phyloP scores from a whole-genome alignment of 2,888 invertebrate species.

The Chloroclystis v-ata region DNA sequence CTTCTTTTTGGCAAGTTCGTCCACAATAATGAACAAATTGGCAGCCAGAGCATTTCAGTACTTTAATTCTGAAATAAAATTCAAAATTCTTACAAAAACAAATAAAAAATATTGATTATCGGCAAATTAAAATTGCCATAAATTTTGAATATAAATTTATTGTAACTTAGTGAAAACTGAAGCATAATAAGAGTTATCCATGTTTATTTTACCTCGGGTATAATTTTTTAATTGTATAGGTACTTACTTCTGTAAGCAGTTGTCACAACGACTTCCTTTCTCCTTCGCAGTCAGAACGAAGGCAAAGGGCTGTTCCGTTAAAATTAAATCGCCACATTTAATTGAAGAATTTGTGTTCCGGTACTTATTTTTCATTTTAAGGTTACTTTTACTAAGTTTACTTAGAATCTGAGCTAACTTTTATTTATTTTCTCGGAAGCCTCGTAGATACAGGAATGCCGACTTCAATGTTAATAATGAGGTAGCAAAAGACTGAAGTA shows the following conservation, averaged over 20 bases:
- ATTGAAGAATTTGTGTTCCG: constrained; percentile 59
- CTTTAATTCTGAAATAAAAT: constrained; percentile 78
- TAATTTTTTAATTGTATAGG: too few species aligned
- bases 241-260: constrained; percentile 84
- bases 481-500: constrained; percentile 47
- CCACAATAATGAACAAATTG: constrained; percentile 90
- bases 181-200: too few species aligned
- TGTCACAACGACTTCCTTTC: constrained; percentile 84
- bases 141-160: too few species aligned
- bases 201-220: too few species aligned
- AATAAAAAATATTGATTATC: too few species aligned
- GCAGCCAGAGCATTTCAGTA: constrained; percentile 90
- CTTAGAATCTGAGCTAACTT: too few species aligned
- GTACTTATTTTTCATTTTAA: constrained; percentile 65
- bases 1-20: constrained; percentile 86
- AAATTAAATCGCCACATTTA: constrained; percentile 81
- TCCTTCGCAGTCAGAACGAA: constrained; percentile 84
- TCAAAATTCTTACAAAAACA: too few species aligned
- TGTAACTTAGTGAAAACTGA: too few species aligned
- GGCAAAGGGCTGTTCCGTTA: constrained; percentile 86
- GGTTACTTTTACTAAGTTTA: constrained; percentile 23
- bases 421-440: constrained; percentile 13
- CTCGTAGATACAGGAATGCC: constrained; percentile 53
- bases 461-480: constrained; percentile 41
- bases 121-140: too few species aligned